Evolutionary conservation across 92 coral and sea anemone species (phyloP).

Genomic region (Phymanthus crucifer): DNA sequence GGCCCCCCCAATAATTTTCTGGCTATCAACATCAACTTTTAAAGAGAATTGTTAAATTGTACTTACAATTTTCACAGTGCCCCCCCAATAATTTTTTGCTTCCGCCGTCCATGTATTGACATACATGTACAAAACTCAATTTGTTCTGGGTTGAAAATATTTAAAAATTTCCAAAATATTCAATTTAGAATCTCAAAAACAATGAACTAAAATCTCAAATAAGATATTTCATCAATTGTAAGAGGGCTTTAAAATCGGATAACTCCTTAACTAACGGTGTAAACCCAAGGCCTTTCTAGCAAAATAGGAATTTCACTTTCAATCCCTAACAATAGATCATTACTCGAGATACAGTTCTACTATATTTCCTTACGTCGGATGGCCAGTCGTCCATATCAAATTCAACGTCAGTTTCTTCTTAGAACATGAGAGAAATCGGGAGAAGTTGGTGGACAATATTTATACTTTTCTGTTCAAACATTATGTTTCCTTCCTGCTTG

Average conservation of each 20-base stretch:
- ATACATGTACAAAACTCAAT: neutral
- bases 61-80: no score
- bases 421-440: neutral
- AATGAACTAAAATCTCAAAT: neutral
- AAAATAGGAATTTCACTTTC: conserved; percentile 4
- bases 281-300: neutral
- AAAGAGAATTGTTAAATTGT: no score
- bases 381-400: conserved; percentile 20
- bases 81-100: no score
- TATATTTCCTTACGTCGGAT: conserved; percentile 19
- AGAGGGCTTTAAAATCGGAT: neutral
- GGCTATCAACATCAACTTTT: no score
- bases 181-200: neutral
- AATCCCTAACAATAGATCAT: neutral
- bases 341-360: neutral
- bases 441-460: neutral
- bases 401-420: conserved; percentile 13
- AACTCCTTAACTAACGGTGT: neutral
- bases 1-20: no score
- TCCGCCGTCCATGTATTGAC: no score
- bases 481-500: conserved; percentile 19
- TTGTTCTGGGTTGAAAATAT: neutral
- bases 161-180: neutral
- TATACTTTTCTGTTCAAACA: neutral
- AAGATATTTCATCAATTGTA: neutral